phyloP scores from a whole-genome alignment of 2,797 vertebrate species.

The Crax fasciolata region DNA sequence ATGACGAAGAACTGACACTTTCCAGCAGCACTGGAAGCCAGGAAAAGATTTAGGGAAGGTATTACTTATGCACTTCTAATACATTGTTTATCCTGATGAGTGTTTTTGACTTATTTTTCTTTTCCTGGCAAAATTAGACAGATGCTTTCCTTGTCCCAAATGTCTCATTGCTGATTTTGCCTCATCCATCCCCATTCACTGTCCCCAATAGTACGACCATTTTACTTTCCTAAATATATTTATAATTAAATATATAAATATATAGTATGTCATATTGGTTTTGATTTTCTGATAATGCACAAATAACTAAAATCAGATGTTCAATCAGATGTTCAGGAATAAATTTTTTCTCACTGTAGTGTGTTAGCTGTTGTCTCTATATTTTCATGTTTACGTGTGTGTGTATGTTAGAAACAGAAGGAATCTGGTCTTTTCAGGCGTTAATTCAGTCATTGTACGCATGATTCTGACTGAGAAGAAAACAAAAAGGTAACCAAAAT shows the following conservation, averaged over 20 bases:
- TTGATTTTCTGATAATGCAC: neutral
- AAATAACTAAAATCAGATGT: neutral
- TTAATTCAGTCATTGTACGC: neutral
- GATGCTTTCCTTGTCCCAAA: constrained; percentile 3
- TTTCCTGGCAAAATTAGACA: constrained; percentile 14
- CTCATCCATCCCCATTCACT: neutral
- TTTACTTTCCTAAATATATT: constrained; percentile 20
- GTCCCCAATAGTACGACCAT: neutral
- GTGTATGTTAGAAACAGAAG: neutral
- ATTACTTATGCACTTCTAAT: constrained; percentile 33
- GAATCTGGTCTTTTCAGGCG: neutral
- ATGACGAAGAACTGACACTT: constrained; percentile 27
- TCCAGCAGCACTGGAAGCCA: constrained; percentile 49
- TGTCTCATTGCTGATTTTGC: neutral
- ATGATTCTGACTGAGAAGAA: neutral
- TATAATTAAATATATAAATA: neutral
- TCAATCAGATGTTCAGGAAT: neutral
- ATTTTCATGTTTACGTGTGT: neutral
- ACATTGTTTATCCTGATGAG: neutral
- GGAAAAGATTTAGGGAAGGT: constrained; percentile 53
- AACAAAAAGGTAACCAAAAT: neutral
- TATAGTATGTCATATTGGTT: neutral
- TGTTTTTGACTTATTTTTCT: neutral
- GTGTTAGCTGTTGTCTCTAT: neutral
- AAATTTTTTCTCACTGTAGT: neutral